phyloP scores from a whole-genome alignment of 1,140 invertebrate species.

The Marisa cornuarietis region DNA sequence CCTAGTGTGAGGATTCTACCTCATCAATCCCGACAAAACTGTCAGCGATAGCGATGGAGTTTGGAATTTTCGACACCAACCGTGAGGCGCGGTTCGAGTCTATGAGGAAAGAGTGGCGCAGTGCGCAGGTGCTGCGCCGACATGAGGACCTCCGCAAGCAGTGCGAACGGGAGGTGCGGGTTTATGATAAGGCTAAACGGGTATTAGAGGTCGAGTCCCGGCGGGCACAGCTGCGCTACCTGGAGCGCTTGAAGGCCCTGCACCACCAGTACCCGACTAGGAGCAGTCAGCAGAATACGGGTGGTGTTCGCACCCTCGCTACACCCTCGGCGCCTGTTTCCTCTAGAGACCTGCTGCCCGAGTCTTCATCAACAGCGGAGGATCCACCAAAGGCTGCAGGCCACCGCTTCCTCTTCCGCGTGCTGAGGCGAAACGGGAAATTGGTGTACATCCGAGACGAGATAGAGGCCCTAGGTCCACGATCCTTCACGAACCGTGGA shows the following conservation, averaged over 20 bases:
- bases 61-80: slow-evolving; percentile 2
- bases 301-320: too few species aligned
- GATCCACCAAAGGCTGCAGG: too few species aligned
- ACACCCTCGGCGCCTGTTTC: too few species aligned
- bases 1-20: background rate
- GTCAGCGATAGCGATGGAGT: background rate
- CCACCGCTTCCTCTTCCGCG: too few species aligned
- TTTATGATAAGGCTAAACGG: slow-evolving; percentile 4
- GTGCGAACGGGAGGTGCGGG: slow-evolving; percentile 20
- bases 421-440: too few species aligned
- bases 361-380: too few species aligned
- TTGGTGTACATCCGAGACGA: too few species aligned
- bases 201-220: slow-evolving; percentile 9
- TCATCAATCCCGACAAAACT: background rate
- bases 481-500: too few species aligned
- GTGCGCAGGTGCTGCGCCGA: slow-evolving; percentile 11
- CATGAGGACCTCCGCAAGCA: slow-evolving; percentile 29
- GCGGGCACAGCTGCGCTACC: slow-evolving; percentile 4
- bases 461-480: too few species aligned
- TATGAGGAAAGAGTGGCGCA: slow-evolving; percentile 16
- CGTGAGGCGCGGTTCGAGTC: slow-evolving; percentile 21
- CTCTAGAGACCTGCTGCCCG: too few species aligned
- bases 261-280: background rate
- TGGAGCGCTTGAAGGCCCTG: background rate
- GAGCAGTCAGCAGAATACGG: too few species aligned